Conservation (phyloP, 2,888 invertebrate species). For the Oligia latruncula region DNA sequence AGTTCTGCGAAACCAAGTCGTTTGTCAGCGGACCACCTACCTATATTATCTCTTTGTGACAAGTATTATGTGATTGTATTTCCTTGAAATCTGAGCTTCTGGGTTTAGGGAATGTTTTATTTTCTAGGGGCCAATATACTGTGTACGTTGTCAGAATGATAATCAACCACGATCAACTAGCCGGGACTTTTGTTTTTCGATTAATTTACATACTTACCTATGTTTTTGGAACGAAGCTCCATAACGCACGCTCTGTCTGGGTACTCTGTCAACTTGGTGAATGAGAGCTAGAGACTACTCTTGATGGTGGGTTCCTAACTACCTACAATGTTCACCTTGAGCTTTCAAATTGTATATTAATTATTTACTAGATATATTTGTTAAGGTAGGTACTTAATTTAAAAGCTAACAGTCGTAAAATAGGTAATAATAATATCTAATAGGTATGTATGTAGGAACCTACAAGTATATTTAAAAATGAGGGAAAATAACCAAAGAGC, state of each 20-base stretch:
- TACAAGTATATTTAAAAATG: background rate
- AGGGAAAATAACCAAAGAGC: background rate
- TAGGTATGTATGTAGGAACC: too few species aligned
- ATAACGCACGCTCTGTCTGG: too few species aligned
- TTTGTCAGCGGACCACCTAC: background rate
- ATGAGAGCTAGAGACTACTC: background rate
- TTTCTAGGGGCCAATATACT: too few species aligned
- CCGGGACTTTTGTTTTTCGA: background rate
- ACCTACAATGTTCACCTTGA: background rate
- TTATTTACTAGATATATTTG: background rate
- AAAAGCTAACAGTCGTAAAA: background rate
- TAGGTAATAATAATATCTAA: background rate
- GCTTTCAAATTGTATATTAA: background rate
- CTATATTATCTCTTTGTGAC: background rate
- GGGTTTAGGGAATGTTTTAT: slow-evolving; percentile 3
- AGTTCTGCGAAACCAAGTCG: slow-evolving; percentile 22
- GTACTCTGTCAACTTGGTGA: background rate
- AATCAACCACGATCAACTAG: background rate
- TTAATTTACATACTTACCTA: background rate
- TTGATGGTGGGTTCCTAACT: background rate
- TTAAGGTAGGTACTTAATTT: background rate
- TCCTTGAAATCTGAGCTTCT: slow-evolving; percentile 15
- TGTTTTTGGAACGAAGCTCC: background rate
- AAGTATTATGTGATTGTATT: background rate
- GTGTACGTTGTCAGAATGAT: background rate